Evolutionary conservation across 2,113 vertebrate genomes (phyloP), one percentile per base, ranked within the genome.

Genomic region (Lophochroa leadbeateri): DNA sequence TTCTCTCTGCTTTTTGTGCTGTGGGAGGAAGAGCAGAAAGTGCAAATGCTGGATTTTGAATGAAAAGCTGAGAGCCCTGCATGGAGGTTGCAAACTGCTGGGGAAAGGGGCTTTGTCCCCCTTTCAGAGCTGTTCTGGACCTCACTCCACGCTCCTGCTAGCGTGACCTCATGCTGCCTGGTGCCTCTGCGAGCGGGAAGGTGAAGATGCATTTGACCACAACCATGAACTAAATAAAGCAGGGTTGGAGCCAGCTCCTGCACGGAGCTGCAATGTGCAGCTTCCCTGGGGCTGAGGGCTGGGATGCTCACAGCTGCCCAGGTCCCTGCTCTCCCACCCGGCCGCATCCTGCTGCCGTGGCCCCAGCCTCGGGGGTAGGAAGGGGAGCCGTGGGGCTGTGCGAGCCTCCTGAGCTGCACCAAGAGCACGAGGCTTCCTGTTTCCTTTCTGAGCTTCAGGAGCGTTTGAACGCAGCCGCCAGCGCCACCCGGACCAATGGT

Each of bases 341-440:
- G 55, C 55, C 31, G 55, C 55, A 58, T 33, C 31, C 55, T 21
- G 31, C 55, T 19, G 43, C 28, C 33, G 0, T 13, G 6, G 29
- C 65, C 33, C 19, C 70, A 47, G 31, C 31, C 91, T 50, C 53
- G 63, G 92, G 94, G 90, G 93, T 93, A 44, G 96, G 96, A 94
- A 37, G 57, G 23, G 68, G 70, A 49, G 8, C 14, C 9, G 64
- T 15, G 90, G 71, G 82, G 65, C 79, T 41, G 94, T 88, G 65
- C 61, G 64, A 97, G 87, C 33, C 82, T 89, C 58, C 39, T 3
- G 14, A 46, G 89, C 83, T 90, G 96, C 93, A 78, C 67, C 68
- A 43, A 70, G 70, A 53, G 82, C 94, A 9, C 13, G 94, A 94
- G 84, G 95, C 97, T 98, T 98, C 98, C 98, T 98, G 98, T 98